phyloP scores from a whole-genome alignment of 2,888 invertebrate genomes.

The Napeogenes sylphis region DNA sequence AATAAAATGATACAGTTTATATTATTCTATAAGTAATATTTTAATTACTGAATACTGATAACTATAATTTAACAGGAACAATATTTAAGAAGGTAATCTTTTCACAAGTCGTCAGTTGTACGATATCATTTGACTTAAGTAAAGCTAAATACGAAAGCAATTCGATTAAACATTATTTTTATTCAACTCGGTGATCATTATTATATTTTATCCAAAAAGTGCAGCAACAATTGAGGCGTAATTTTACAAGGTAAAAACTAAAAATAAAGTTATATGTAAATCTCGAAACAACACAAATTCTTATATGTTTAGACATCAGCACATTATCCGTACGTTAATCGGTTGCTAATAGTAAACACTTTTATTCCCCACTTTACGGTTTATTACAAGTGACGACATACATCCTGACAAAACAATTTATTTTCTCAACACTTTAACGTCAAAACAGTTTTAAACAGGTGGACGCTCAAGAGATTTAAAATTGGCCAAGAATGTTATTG shows the following conservation, averaged over 20 bases:
- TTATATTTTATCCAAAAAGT: too few species aligned
- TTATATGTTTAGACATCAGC: neutral
- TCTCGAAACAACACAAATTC: neutral
- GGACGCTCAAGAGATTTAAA: slow-evolving; percentile 16
- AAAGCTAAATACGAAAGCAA: too few species aligned
- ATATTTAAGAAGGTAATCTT: too few species aligned
- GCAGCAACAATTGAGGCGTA: too few species aligned
- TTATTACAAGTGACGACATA: slow-evolving; percentile 21
- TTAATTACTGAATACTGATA: too few species aligned
- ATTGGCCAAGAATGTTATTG: slow-evolving; percentile 6
- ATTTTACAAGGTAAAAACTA: neutral
- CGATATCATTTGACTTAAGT: too few species aligned
- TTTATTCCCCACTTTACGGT: slow-evolving; percentile 8
- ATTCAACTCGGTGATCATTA: too few species aligned
- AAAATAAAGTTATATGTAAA: neutral
- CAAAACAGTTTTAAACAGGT: slow-evolving; percentile 33
- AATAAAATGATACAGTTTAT: too few species aligned
- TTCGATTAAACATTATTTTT: too few species aligned
- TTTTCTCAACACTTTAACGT: slow-evolving; percentile 23
- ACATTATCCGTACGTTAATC: slow-evolving; percentile 4
- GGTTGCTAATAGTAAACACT: slow-evolving; percentile 1
- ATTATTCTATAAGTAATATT: too few species aligned
- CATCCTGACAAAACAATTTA: slow-evolving; percentile 31
- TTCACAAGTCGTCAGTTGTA: too few species aligned
- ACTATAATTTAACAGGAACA: too few species aligned